Conservation (phyloP, 1,140 invertebrate genomes). For the Pseudomyrmex cubaensis region DNA sequence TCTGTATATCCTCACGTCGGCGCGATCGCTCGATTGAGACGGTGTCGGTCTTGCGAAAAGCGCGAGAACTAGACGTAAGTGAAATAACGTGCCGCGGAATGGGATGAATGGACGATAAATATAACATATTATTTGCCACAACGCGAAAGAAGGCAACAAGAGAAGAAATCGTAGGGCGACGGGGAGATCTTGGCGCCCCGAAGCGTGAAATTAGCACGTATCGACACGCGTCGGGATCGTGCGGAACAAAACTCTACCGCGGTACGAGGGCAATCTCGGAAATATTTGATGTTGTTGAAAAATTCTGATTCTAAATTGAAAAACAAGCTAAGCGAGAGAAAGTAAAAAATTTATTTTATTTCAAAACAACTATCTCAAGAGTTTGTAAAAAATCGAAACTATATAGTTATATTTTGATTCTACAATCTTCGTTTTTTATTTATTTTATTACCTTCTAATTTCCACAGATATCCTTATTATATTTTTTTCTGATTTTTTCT, state of each 20-base stretch:
- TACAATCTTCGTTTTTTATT: slow-evolving; percentile 4
- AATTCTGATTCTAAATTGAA: too few species aligned
- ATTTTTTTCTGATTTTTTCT: not conserved
- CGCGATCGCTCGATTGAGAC: slow-evolving; percentile 56
- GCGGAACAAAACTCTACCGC: slow-evolving; percentile 13
- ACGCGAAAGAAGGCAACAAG: slow-evolving; percentile 5
- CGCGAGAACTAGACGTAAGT: slow-evolving; percentile 37
- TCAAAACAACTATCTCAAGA: not conserved
- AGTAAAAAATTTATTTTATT: not conserved
- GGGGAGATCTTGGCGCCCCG: slow-evolving; percentile 10
- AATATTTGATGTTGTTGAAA: not conserved
- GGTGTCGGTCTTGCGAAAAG: slow-evolving; percentile 29
- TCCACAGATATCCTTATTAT: not conserved
- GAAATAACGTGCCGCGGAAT: slow-evolving; percentile 51
- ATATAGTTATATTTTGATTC: not conserved
- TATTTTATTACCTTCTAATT: not conserved
- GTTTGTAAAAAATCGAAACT: not conserved
- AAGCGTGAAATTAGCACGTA: slow-evolving; percentile 64
- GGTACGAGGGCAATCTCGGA: not conserved
- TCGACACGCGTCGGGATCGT: slow-evolving; percentile 56
- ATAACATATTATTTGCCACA: slow-evolving; percentile 25
- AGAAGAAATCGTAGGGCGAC: slow-evolving; percentile 46
- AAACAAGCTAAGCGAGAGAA: not conserved
- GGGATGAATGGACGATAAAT: slow-evolving; percentile 48
- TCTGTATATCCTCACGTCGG: slow-evolving; percentile 22